phyloP scores from a whole-genome alignment of 2,888 invertebrate genomes.

The Polyploca ridens region DNA sequence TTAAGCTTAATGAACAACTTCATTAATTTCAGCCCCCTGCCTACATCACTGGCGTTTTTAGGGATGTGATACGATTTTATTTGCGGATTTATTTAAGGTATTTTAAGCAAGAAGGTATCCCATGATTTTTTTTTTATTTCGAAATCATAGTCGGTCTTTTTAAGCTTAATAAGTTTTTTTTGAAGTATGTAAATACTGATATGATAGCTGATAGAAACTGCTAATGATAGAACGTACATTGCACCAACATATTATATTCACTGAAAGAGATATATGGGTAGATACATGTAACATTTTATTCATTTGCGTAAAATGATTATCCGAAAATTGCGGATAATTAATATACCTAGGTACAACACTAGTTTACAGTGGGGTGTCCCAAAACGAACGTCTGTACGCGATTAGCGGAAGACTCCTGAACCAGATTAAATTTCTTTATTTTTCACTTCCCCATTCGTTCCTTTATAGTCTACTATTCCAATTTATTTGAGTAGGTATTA shows the following conservation, averaged over 20 bases:
- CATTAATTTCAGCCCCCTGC: constrained; percentile 69
- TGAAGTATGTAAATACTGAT: no score
- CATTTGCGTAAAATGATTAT: background rate
- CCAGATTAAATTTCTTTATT: constrained; percentile 61
- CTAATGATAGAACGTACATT: no score
- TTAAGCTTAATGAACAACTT: constrained; percentile 78
- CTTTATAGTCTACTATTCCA: constrained; percentile 46
- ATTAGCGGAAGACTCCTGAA: constrained; percentile 54
- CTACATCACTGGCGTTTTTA: constrained; percentile 30
- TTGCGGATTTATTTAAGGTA: background rate
- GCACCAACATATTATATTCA: no score
- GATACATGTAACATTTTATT: no score
- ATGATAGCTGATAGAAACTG: no score
- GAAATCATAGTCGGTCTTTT: no score
- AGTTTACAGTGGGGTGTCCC: constrained; percentile 31
- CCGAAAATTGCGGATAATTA: background rate
- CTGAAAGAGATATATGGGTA: no score
- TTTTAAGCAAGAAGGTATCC: no score
- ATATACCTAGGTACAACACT: constrained; percentile 4
- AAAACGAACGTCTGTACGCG: constrained; percentile 56
- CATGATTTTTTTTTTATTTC: no score
- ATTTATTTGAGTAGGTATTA: constrained; percentile 53
- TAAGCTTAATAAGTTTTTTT: no score
- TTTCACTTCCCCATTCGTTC: constrained; percentile 42
- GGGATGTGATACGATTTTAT: constrained; percentile 12